Percentiles rank a stretch among this genome's conserved stretches.
Evolutionary conservation across 35 echinoderm and acorn worm genomes (phyloP).

Genomic region (Ophiothrix spiculata): DNA sequence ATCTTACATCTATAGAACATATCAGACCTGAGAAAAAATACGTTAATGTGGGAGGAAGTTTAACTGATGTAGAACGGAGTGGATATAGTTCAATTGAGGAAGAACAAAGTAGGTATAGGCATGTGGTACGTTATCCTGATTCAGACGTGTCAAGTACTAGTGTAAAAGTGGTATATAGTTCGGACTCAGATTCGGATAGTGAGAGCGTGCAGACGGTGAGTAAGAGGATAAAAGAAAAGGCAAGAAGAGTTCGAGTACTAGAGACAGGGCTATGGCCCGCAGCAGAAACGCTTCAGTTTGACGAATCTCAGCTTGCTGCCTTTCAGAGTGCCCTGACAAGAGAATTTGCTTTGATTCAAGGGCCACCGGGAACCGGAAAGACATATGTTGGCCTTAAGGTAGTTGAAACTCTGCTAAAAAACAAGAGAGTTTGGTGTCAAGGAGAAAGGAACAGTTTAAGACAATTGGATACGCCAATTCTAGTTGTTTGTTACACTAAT

Average conservation of each 20-base stretch:
- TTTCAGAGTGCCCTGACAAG: slow-evolving; percentile 46
- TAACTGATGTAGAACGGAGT: no score
- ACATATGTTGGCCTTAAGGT: slow-evolving; percentile 72
- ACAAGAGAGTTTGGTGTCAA: slow-evolving; percentile 12
- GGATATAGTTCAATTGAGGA: no score
- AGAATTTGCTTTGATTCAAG: slow-evolving; percentile 54
- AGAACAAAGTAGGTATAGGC: no score
- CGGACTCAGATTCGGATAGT: no score
- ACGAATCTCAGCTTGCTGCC: slow-evolving; percentile 48
- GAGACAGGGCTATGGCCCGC: slow-evolving; percentile 18
- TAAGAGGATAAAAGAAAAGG: no score
- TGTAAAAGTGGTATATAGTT: background rate
- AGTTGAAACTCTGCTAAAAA: slow-evolving; percentile 37
- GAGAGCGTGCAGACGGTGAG: no score
- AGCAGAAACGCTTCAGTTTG: background rate
- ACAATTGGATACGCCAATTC: slow-evolving; percentile 40
- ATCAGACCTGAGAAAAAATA: no score
- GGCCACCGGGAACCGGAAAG: slow-evolving; percentile 70
- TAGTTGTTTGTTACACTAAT: slow-evolving; percentile 90
- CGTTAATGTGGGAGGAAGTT: no score
- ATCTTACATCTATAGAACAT: no score
- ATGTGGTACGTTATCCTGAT: no score
- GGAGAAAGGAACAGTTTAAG: no score
- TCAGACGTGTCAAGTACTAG: background rate
- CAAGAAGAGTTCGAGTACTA: background rate